These are phyloP conservation scores for Aradus depressus DNA, from an alignment of 2,888 invertebrate species.

Conservation along the genomic window DNA sequence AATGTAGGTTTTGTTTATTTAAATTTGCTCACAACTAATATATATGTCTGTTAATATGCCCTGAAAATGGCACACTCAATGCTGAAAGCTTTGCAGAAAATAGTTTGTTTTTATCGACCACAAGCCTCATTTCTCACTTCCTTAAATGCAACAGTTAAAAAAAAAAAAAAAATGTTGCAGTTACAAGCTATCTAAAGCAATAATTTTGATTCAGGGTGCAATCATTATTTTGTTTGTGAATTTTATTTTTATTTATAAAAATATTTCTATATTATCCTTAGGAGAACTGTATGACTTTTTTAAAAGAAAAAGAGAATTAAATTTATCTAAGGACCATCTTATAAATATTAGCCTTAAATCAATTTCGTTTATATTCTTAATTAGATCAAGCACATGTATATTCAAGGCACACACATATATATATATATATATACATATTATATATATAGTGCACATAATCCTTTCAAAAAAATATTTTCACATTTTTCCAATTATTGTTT, in stretches of 20 bases:
- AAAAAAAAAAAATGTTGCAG: too few species aligned
- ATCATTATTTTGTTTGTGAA: not conserved
- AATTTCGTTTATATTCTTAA: constrained; percentile 11
- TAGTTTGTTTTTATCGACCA: too few species aligned
- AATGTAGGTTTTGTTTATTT: too few species aligned
- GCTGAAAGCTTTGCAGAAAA: too few species aligned
- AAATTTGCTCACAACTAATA: too few species aligned
- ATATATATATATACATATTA: not conserved
- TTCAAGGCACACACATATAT: constrained; percentile 17
- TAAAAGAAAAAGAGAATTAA: not conserved
- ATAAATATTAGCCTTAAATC: constrained; percentile 5
- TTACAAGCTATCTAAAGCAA: too few species aligned
- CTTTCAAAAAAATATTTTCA: constrained; percentile 13
- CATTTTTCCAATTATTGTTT: constrained; percentile 12
- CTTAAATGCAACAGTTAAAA: too few species aligned
- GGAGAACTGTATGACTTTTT: not conserved
- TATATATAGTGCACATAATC: constrained; percentile 16
- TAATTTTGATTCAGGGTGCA: too few species aligned
- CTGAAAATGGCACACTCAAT: too few species aligned
- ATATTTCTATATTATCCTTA: not conserved
- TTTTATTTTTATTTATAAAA: constrained; percentile 5
- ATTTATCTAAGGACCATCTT: constrained; percentile 10
- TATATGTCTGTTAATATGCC: too few species aligned
- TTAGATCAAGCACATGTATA: constrained; percentile 22
- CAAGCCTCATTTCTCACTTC: too few species aligned